Evolutionary conservation across 1,140 invertebrate genomes (phyloP).

Genomic region (Anagrus nilaparvatae): DNA sequence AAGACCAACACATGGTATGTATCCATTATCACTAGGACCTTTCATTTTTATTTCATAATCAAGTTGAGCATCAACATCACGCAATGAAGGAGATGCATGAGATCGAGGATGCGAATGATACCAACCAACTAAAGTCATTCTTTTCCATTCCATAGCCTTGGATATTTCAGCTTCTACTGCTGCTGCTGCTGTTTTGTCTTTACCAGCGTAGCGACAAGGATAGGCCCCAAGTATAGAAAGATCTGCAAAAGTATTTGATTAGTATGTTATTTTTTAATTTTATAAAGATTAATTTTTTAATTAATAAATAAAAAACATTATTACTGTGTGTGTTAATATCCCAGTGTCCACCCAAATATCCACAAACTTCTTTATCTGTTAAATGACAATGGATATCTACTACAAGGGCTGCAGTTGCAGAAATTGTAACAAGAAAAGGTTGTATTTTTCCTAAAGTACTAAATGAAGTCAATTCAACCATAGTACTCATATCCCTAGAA

Average conservation of each 20-base stretch:
- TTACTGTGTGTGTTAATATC: conserved; percentile 88
- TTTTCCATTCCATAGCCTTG: conserved; percentile 67
- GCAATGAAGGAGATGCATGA: conserved; percentile 75
- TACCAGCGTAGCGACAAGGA: conserved; percentile 74
- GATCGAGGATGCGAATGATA: conserved; percentile 93
- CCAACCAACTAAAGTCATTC: conserved; percentile 81
- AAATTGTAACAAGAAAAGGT: conserved; percentile 81
- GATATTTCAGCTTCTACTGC: conserved; percentile 73
- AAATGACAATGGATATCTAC: conserved; percentile 92
- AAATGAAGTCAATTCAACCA: conserved; percentile 82
- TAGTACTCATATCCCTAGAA: conserved; percentile 73
- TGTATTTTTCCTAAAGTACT: conserved; percentile 80
- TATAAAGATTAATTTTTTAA: no score
- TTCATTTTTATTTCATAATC: conserved; percentile 94
- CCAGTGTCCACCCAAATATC: conserved; percentile 90
- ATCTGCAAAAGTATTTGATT: conserved; percentile 47
- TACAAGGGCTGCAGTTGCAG: conserved; percentile 76
- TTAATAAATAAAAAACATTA: no score
- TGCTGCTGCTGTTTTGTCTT: conserved; percentile 60
- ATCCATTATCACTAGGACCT: conserved; percentile 76
- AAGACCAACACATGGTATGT: conserved; percentile 85
- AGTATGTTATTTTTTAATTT: conserved; percentile 1
- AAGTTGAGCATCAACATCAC: conserved; percentile 85
- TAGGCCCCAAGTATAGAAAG: conserved; percentile 79
- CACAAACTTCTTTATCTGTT: conserved; percentile 83